Conservation (phyloP, 2,888 invertebrate species). For the Volucella zonaria region DNA sequence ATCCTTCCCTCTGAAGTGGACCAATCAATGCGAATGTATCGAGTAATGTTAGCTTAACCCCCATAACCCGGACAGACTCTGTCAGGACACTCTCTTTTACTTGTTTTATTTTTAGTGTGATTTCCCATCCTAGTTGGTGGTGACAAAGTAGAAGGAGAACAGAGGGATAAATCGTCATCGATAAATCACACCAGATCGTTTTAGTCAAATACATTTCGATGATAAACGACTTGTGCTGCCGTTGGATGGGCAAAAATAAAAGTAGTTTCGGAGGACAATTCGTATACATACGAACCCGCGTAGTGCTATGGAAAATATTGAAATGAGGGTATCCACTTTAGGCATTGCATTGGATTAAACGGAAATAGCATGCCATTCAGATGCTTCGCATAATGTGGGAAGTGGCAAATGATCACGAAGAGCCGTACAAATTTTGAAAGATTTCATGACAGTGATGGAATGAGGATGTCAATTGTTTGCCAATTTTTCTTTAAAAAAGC, state of each 20-base stretch:
- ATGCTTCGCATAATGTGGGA: too few species aligned
- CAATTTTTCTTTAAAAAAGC: too few species aligned
- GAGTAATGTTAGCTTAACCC: slow-evolving; percentile 54
- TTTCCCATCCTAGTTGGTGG: background rate
- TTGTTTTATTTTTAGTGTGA: slow-evolving; percentile 32
- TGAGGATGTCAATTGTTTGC: background rate
- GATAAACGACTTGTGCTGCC: slow-evolving; percentile 56
- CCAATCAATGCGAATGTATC: slow-evolving; percentile 63
- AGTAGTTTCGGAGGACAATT: slow-evolving; percentile 3
- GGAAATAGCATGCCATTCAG: too few species aligned
- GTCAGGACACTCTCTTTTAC: slow-evolving; percentile 27
- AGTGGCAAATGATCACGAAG: too few species aligned
- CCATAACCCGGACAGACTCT: slow-evolving; percentile 3
- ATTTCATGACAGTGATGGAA: background rate
- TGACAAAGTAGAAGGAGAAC: background rate
- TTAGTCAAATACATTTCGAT: slow-evolving; percentile 67
- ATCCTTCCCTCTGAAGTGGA: slow-evolving; percentile 39
- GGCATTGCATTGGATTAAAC: too few species aligned
- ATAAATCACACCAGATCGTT: slow-evolving; percentile 62
- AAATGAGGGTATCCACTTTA: too few species aligned
- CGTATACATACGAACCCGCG: background rate
- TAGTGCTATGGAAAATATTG: too few species aligned
- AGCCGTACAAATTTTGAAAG: background rate
- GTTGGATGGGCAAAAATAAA: slow-evolving; percentile 15
- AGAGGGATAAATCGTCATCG: slow-evolving; percentile 47